These are phyloP conservation scores for Scaptomyza polygonia DNA, from an alignment of 2,888 invertebrate species.

Conservation along the genomic window DNA sequence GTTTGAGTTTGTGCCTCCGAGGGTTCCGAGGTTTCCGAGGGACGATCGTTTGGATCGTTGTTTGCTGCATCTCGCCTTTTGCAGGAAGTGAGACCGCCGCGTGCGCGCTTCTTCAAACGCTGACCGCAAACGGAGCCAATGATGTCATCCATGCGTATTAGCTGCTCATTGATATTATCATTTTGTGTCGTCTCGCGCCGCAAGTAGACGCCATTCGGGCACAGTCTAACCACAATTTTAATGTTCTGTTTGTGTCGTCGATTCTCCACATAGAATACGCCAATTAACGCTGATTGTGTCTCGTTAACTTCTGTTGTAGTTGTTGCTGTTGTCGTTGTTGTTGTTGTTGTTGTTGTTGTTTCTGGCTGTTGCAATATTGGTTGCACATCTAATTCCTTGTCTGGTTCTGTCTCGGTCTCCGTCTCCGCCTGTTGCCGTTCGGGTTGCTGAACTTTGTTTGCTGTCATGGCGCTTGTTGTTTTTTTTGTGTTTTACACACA, in stretches of 20 bases:
- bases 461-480: conserved; percentile 45
- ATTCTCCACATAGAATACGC: conserved; percentile 77
- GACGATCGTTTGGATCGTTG: conserved; percentile 8
- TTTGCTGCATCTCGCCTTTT: conserved; percentile 85
- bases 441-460: conserved; percentile 15
- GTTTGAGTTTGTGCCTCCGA: conserved; percentile 84
- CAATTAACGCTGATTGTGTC: conserved; percentile 58
- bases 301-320: neutral
- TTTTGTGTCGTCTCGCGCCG: conserved; percentile 88
- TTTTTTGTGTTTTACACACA: neutral
- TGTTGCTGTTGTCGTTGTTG: neutral
- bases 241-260: conserved; percentile 92
- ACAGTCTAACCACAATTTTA: conserved; percentile 91
- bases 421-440: conserved; percentile 4
- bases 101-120: conserved; percentile 64
- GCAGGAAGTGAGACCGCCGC: conserved; percentile 87
- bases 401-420: neutral
- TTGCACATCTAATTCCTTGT: conserved; percentile 1
- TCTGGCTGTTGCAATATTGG: conserved; percentile 1
- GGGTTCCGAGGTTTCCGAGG: too few species aligned
- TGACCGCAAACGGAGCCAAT: conserved; percentile 89
- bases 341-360: neutral
- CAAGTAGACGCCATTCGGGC: conserved; percentile 89
- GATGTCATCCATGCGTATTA: conserved; percentile 90
- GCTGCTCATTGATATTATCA: conserved; percentile 88